phyloP scores from a whole-genome alignment of 2,888 invertebrate genomes.

The Drosophila planitibia region DNA sequence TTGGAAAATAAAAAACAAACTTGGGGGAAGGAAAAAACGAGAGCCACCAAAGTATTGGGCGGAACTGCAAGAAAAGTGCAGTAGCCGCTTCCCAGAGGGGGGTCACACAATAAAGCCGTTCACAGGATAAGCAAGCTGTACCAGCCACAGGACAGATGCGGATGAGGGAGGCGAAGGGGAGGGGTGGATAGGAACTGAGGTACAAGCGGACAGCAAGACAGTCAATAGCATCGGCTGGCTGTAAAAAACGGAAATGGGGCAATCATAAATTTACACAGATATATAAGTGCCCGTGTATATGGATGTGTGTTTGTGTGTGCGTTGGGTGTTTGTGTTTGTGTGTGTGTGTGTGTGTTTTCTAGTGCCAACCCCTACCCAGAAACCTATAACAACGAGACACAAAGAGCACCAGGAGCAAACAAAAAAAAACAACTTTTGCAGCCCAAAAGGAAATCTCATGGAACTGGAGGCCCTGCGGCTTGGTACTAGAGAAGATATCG shows the following conservation, averaged over 20 bases:
- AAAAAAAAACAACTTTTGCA: constrained; percentile 19
- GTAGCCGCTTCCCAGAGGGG: constrained; percentile 35
- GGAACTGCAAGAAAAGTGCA: constrained; percentile 43
- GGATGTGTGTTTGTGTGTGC: constrained; percentile 14
- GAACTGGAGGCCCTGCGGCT: constrained; percentile 35
- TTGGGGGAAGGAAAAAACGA: constrained; percentile 20
- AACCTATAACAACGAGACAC: constrained; percentile 43
- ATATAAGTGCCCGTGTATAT: constrained; percentile 70
- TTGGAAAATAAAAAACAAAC: constrained; percentile 53
- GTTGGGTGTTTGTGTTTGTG: constrained; percentile 3
- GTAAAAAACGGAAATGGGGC: constrained; percentile 84
- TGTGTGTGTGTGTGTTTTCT: constrained; percentile 18
- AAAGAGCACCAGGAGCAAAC: constrained; percentile 46
- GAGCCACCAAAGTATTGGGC: constrained; percentile 12
- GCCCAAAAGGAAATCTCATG: constrained; percentile 52
- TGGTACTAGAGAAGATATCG: constrained; percentile 41
- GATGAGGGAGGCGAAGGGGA: background rate
- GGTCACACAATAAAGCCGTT: constrained; percentile 78
- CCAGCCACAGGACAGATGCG: constrained; percentile 28
- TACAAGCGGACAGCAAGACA: constrained; percentile 51
- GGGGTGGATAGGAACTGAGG: constrained; percentile 5
- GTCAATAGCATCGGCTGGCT: constrained; percentile 71
- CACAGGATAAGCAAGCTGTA: constrained; percentile 71
- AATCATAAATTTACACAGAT: constrained; percentile 85
- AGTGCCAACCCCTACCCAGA: constrained; percentile 14